Evolutionary conservation across 2,888 invertebrate genomes (phyloP), one percentile per base, ranked within the genome.

Genomic region (Phlogophora meticulosa): DNA sequence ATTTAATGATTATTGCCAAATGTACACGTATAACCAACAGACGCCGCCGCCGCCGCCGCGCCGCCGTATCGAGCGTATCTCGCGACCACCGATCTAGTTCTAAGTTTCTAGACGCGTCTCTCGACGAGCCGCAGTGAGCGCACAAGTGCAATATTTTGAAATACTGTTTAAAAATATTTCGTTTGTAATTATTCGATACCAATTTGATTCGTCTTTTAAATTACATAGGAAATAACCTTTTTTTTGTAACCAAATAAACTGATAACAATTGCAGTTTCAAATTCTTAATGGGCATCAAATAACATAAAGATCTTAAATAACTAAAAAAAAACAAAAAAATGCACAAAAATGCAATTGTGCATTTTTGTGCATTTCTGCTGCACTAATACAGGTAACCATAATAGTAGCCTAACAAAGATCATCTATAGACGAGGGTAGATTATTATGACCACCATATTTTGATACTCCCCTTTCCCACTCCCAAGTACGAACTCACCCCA

Each of bases 71-170:
- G n/a, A n/a, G n/a, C n/a, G n/a, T n/a, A n/a, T n/a, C n/a, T n/a
- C n/a, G n/a, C n/a, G n/a, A 9, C 13, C 20, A 45, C 42, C 56
- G 72, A 28, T 11, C 7, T 46, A 57, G 15, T 7, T 10, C 5
- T 38, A 36, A n/a, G n/a, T n/a, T n/a, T 10, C 72, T 62, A 57
- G 72, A 71, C 46, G 15, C 15, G 70, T 17, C 51, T 7, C 22
- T n/a, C n/a, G n/a, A n/a, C n/a, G n/a, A 38, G 17, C 36, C 46
- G 28, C 9, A 22, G 28, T 7, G 1, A 10, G 13, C 17, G n/a
- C 24, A 38, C n/a, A 7, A 4, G 10, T 36, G n/a, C 11, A 9
- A 9, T 28, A n/a, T 1, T n/a, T 2, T 22, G 5, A 4, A 10
- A 24, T 4, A 17, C 22, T 34, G 9, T 32, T 40, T 20, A 0